A percentile compares a stretch with the other conserved stretches of the same genome.
Conservation (phyloP, 2,797 vertebrate genomes). For the Siniperca scherzeri region DNA sequence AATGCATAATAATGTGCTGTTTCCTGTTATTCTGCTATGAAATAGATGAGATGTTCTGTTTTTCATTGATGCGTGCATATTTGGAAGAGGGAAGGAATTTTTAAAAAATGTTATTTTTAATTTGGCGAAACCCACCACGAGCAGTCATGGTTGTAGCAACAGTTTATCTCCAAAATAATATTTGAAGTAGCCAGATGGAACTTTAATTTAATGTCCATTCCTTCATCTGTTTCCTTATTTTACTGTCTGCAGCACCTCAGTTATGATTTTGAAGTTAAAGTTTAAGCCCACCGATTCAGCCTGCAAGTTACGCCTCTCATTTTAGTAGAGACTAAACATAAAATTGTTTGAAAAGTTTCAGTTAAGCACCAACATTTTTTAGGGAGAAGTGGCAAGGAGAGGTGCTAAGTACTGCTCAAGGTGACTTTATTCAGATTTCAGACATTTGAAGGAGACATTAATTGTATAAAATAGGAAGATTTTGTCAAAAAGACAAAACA, state of each 20-base stretch:
- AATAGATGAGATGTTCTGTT: not conserved
- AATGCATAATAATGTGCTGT: not conserved
- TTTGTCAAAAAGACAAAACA: not conserved
- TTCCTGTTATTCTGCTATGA: not conserved
- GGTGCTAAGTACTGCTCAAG: not conserved
- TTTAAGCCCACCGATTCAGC: not conserved
- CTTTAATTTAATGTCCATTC: too few relatives aligned
- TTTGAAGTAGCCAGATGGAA: not conserved
- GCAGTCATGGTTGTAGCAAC: not conserved
- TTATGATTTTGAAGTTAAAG: not conserved
- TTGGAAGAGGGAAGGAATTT: not conserved
- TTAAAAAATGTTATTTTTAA: not conserved
- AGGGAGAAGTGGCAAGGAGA: not conserved
- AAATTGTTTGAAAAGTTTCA: not conserved
- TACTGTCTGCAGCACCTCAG: not conserved
- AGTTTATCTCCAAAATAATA: not conserved
- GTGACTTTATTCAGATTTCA: not conserved
- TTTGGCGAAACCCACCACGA: not conserved
- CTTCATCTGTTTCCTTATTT: not conserved
- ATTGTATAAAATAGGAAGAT: not conserved
- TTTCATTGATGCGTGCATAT: too few relatives aligned
- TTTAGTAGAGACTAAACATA: not conserved
- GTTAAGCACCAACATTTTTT: not conserved
- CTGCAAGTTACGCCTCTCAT: not conserved
- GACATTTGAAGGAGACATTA: not conserved